phyloP scores from a whole-genome alignment of 2,797 vertebrate genomes.

The Notamacropus eugenii region DNA sequence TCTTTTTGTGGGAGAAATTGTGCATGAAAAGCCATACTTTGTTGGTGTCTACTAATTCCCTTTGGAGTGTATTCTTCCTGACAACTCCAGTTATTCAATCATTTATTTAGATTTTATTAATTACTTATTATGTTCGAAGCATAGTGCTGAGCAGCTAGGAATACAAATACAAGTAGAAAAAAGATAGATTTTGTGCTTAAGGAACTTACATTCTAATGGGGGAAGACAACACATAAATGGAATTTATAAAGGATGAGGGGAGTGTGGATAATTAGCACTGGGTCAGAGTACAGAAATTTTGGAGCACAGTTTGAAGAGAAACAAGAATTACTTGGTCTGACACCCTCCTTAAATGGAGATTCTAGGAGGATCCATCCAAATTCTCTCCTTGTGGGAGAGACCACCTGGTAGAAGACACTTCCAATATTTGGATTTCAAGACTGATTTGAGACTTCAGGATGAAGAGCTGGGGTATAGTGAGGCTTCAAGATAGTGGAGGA shows the following conservation, averaged over 20 bases:
- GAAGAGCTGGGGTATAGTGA: not conserved
- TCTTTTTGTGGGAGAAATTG: not conserved
- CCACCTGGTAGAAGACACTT: not conserved
- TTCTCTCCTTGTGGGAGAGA: not conserved
- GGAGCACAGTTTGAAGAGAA: not conserved
- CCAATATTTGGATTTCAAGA: not conserved
- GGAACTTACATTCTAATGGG: not conserved
- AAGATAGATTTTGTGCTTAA: not conserved
- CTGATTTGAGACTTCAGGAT: not conserved
- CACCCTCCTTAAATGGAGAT: not conserved
- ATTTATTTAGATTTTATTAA: not conserved
- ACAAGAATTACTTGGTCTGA: not conserved
- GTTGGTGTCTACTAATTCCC: not conserved
- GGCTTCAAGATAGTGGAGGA: not conserved
- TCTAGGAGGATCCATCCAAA: not conserved
- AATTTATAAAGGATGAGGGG: not conserved
- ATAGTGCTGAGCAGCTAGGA: not conserved
- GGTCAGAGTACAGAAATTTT: not conserved
- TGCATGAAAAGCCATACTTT: not conserved
- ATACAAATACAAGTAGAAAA: not conserved
- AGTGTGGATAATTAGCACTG: not conserved
- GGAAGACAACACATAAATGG: not conserved
- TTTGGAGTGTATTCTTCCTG: not conserved
- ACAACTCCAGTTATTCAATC: not conserved
- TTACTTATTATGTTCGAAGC: not conserved